phyloP scores from a whole-genome alignment of 2,797 vertebrate species.

The Falco naumanni region DNA sequence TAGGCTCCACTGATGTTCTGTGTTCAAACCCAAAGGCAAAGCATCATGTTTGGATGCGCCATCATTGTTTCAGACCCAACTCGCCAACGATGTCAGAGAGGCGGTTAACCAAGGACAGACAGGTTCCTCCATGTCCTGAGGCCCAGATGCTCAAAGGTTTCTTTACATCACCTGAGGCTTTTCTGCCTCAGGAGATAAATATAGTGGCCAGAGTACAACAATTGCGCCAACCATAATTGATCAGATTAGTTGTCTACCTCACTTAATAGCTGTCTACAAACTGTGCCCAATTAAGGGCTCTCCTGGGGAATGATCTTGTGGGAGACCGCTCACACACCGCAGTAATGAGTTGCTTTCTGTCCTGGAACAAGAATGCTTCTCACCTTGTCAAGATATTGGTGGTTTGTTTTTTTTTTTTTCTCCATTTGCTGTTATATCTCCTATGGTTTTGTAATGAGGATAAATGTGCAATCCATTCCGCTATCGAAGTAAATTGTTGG shows the following conservation, averaged over 20 bases:
- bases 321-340: fast-evolving
- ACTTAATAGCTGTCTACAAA: neutral
- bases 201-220: fast-evolving
- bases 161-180: neutral
- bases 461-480: fast-evolving
- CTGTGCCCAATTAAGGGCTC: neutral
- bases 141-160: neutral
- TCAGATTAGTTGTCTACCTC: neutral
- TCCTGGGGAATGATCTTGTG: neutral
- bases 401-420: no score
- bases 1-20: fast-evolving
- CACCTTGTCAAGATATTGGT: neutral
- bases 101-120: neutral
- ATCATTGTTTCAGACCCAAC: neutral
- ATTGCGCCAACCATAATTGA: neutral
- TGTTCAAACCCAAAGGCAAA: neutral
- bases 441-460: neutral
- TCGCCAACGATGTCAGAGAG: neutral
- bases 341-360: neutral
- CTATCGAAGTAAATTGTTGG: neutral
- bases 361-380: neutral
- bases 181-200: neutral
- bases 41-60: fast-evolving
- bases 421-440: neutral
- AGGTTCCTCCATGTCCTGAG: neutral